These are phyloP conservation scores for Zaprionus vittiger DNA, from an alignment of 1,140 invertebrate genomes.

Conservation along the genomic window DNA sequence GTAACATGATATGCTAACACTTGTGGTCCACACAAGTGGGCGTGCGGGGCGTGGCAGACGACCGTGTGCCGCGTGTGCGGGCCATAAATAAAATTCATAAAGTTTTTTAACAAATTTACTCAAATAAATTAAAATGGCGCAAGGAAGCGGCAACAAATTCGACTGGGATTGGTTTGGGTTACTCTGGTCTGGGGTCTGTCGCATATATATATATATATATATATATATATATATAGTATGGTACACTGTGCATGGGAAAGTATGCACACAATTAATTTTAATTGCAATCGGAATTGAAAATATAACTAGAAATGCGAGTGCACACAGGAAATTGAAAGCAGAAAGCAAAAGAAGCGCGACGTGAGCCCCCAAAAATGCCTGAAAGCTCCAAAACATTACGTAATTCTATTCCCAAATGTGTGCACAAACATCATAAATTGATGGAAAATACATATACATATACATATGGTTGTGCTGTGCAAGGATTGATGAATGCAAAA, in stretches of 20 bases:
- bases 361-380: background rate
- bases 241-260: constrained; percentile 22
- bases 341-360: constrained; percentile 4
- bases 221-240: background rate
- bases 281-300: constrained; percentile 75
- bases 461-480: background rate
- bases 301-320: constrained; percentile 60
- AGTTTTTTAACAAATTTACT: constrained; percentile 78
- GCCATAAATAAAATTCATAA: constrained; percentile 79
- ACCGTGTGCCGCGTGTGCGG: constrained; percentile 36
- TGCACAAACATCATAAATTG: constrained; percentile 41
- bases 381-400: constrained; percentile 36
- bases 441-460: constrained; percentile 14
- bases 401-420: constrained; percentile 52
- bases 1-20: constrained; percentile 82
- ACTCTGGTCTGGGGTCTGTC: background rate
- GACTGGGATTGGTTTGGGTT: background rate
- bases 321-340: constrained; percentile 45
- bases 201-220: background rate
- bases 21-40: constrained; percentile 50
- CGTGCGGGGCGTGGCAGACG: constrained; percentile 7
- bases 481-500: background rate
- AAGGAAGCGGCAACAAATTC: constrained; percentile 51
- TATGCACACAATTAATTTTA: constrained; percentile 76
- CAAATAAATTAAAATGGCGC: constrained; percentile 79